These are phyloP conservation scores for Capromys pilorides DNA, from an alignment of 2,797 vertebrate species.

Conservation along the genomic window DNA sequence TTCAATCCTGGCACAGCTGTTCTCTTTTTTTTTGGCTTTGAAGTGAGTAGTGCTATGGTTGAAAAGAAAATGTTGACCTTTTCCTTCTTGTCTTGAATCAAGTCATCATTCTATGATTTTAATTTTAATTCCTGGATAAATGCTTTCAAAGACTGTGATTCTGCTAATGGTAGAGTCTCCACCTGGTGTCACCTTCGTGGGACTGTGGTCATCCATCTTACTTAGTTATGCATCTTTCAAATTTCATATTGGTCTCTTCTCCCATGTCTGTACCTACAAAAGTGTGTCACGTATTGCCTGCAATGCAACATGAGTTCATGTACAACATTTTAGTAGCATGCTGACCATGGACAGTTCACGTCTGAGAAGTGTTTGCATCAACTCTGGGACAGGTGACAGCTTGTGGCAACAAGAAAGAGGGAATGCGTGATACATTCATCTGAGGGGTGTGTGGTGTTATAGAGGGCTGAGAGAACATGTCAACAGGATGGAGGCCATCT, in stretches of 20 bases:
- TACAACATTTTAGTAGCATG: not conserved
- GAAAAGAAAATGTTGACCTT: not conserved
- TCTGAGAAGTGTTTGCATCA: not conserved
- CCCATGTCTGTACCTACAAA: not conserved
- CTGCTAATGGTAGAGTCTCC: not conserved
- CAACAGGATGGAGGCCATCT: no score
- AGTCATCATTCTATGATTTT: not conserved
- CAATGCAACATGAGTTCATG: no score
- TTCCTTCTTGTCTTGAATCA: not conserved
- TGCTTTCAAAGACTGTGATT: accelerated
- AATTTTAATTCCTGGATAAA: no score
- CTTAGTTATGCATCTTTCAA: not conserved
- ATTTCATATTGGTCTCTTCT: not conserved
- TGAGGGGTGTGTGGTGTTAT: no score
- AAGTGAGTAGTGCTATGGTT: accelerated
- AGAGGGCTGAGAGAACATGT: no score
- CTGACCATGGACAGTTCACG: not conserved
- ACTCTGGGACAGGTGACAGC: no score
- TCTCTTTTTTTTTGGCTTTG: not conserved
- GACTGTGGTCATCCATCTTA: no score
- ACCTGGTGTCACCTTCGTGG: not conserved
- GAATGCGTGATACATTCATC: no score
- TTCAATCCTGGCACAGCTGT: not conserved
- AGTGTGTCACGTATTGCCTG: not conserved
- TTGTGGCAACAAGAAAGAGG: no score